phyloP scores from a whole-genome alignment of 1,140 invertebrate genomes.

The Meloidogyne hapla region DNA sequence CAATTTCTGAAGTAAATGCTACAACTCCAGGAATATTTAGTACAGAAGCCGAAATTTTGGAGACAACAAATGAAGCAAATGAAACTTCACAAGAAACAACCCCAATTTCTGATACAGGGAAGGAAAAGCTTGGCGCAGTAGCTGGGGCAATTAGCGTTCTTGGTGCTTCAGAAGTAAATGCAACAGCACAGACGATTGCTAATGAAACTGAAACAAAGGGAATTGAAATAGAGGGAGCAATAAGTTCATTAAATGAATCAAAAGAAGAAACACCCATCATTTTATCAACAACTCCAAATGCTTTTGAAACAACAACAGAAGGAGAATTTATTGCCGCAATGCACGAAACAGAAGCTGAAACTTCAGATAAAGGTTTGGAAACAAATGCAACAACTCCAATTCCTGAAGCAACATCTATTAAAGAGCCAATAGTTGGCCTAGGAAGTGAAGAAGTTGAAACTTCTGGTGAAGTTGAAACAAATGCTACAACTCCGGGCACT shows the following conservation, averaged over 20 bases:
- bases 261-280: not conserved
- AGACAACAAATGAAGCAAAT: not conserved
- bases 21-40: not conserved
- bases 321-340: not conserved
- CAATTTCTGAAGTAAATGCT: not conserved
- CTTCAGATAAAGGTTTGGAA: not conserved
- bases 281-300: not conserved
- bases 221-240: not conserved
- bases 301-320: not conserved
- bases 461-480: not conserved
- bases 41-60: not conserved
- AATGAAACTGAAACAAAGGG: not conserved
- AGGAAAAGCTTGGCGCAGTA: not conserved
- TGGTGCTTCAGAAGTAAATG: not conserved
- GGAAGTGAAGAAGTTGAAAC: not conserved
- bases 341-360: not conserved
- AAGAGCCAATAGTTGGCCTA: not conserved
- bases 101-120: not conserved
- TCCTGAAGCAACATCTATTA: not conserved
- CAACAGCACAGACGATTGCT: not conserved
- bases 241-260: not conserved
- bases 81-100: not conserved
- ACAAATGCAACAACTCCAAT: constrained; percentile 14
- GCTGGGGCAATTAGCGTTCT: not conserved
- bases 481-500: not conserved